Percentiles rank a stretch among this genome's conserved stretches.
Conservation (phyloP, 1,140 invertebrate genomes). For the Papilio dardanus region DNA sequence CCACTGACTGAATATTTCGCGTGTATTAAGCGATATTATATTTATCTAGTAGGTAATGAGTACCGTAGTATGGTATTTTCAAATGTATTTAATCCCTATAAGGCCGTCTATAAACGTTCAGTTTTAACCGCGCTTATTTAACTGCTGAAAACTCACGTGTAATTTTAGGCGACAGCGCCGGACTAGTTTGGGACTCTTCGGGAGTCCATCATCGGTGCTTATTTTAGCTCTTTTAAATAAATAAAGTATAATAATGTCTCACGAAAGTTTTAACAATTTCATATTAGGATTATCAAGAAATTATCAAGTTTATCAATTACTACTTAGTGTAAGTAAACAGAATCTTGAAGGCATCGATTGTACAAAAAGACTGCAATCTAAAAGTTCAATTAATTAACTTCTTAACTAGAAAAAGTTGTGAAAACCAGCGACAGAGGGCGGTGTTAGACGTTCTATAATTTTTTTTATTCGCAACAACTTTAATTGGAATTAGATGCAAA, state of each 20-base stretch:
- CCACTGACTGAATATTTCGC: neutral
- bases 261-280: too few relatives aligned
- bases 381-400: slow-evolving; percentile 57
- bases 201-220: too few relatives aligned
- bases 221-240: too few relatives aligned
- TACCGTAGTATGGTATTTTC: too few relatives aligned
- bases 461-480: slow-evolving; percentile 29
- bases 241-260: too few relatives aligned
- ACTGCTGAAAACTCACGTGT: too few relatives aligned
- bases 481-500: slow-evolving; percentile 20
- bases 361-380: slow-evolving; percentile 43
- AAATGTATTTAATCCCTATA: too few relatives aligned
- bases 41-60: too few relatives aligned
- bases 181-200: too few relatives aligned
- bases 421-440: slow-evolving; percentile 36
- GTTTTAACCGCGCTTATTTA: too few relatives aligned
- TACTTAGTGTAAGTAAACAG: neutral
- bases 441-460: slow-evolving; percentile 9
- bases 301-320: neutral
- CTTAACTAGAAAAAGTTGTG: slow-evolving; percentile 46
- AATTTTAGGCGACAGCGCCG: too few relatives aligned
- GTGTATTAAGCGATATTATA: neutral
- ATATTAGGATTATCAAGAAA: neutral
- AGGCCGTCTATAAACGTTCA: too few relatives aligned
- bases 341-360: slow-evolving; percentile 32